Evolutionary conservation across 2,113 vertebrate genomes (phyloP).

Genomic region (Neolamprologus hecqui): DNA sequence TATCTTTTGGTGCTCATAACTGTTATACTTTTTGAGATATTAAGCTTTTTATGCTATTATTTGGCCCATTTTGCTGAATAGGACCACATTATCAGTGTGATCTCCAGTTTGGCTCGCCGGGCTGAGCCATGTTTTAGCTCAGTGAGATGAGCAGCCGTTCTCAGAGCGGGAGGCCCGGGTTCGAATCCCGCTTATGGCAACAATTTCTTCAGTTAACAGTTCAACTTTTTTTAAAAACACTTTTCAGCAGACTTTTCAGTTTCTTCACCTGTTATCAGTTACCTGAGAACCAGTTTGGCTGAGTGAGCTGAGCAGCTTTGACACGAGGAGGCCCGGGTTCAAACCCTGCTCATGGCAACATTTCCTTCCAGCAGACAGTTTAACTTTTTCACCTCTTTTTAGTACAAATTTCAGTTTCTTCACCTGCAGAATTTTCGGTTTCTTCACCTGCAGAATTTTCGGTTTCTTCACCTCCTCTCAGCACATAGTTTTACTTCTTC

Average conservation of each 20-base stretch:
- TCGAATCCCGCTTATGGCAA: too few species aligned
- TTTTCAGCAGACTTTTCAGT: too few species aligned
- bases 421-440: rapidly evolving
- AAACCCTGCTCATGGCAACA: rapidly evolving
- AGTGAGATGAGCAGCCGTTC: not conserved
- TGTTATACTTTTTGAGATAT: not conserved
- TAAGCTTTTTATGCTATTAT: rapidly evolving
- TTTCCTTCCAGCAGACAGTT: not conserved
- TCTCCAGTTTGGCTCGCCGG: rapidly evolving
- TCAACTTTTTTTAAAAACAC: too few species aligned
- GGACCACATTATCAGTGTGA: rapidly evolving
- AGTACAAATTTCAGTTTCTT: not conserved
- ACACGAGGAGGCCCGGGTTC: rapidly evolving
- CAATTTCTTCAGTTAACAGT: too few species aligned
- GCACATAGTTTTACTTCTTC: not conserved
- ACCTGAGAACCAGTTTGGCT: too few species aligned
- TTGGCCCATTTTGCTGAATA: rapidly evolving
- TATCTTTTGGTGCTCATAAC: not conserved
- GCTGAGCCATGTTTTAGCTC: not conserved
- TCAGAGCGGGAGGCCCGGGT: too few species aligned
- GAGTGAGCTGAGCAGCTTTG: too few species aligned
- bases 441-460: not conserved
- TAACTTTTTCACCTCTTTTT: not conserved
- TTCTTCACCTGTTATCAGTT: too few species aligned
- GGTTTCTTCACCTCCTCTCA: not conserved